Conservation (phyloP, 2,888 invertebrate species). For the Hermaeophaga mercurialis region DNA sequence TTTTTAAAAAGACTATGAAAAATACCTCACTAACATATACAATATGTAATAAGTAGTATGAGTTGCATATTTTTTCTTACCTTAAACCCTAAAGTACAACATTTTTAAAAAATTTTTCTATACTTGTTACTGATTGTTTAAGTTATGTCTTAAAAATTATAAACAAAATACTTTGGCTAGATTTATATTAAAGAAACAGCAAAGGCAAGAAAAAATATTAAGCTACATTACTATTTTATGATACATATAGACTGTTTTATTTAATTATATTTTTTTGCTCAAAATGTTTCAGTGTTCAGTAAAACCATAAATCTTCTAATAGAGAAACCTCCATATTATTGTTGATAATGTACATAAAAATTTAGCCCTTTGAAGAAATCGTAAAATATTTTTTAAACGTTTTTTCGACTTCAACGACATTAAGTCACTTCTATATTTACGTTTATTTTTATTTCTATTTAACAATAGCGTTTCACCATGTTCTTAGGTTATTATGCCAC, state of each 20-base stretch:
- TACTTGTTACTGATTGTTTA: background rate
- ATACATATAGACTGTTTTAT: constrained; percentile 2
- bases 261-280: constrained; percentile 5
- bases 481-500: too few relatives aligned
- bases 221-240: too few relatives aligned
- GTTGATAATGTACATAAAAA: constrained; percentile 55
- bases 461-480: too few relatives aligned
- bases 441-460: too few relatives aligned
- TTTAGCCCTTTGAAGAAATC: constrained; percentile 34
- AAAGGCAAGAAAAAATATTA: background rate
- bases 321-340: constrained; percentile 44
- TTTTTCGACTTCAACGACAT: constrained; percentile 29
- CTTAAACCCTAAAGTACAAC: background rate
- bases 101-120: background rate
- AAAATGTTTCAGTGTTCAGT: constrained; percentile 24
- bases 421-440: too few relatives aligned
- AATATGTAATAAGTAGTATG: background rate
- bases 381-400: constrained; percentile 32
- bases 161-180: background rate
- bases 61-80: background rate
- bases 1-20: constrained; percentile 5
- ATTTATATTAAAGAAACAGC: background rate
- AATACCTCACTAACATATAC: constrained; percentile 8
- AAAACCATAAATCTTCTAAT: constrained; percentile 20
- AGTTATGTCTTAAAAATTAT: background rate